Base-by-base conservation (phyloP, 1,140 invertebrate species). In the Lethocerus indicus region DNA sequence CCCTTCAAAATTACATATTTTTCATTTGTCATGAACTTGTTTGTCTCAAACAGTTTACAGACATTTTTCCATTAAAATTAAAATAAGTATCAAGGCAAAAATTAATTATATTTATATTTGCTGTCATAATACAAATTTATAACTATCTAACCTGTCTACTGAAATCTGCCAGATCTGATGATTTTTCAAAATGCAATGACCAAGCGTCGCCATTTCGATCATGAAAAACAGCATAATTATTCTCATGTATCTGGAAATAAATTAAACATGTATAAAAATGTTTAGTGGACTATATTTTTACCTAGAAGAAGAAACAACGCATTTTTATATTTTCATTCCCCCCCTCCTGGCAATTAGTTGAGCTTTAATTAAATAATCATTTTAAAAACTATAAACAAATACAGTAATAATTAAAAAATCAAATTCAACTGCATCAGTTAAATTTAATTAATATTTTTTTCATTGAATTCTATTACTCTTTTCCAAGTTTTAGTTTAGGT, bases 201-300 rank as follows among this genome's bases (percentile, higher is more conserved):
- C 58, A 59, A 28, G 54, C 49, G 35, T 51, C 51, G 16, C 32
- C 43, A 21, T 49, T 35, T 20, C 54, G 51, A 54, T 59, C 56
- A 51, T 57, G 56, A 42, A 59, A 59, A 7, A 53, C 49, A 7
- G 48, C 54, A 54, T 57, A 59, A 47, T 57, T 57, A 24, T 57
- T 54, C 35, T 47, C 48, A 49, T 58, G 57, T 2, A 56, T 47
- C 57, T 58, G 41, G 39, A 54, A 56, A 41, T 7, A 20, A 24
- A 21, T 4, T 5, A n/a, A 4, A 41, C 24, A 18, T 5, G 6
- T 7, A 16, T 9, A 16, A 16, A 39, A 16, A 39, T 39, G n/a
- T 9, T 32, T 32, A 32, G 7, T 32, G 29, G 7, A 32, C 7
- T 32, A 32, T 7, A 32, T 32, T 7, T 32, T 7, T n/a, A 32